Evolutionary conservation across 2,113 vertebrate genomes (phyloP), one percentile per base, ranked within the genome.

Genomic region (Corythaeola cristata): DNA sequence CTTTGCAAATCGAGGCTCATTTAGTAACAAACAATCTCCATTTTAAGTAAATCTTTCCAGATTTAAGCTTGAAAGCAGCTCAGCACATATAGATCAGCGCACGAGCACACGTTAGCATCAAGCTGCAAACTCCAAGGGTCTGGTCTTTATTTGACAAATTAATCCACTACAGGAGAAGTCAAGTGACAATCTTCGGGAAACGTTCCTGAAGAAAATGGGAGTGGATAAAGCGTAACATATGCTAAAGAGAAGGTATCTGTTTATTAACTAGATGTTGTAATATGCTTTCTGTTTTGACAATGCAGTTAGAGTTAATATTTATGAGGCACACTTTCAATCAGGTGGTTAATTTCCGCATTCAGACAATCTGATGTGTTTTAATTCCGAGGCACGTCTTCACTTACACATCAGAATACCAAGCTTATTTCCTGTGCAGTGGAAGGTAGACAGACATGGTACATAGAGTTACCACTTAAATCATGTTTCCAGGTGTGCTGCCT

Each of bases 261-360:
- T 88, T 92, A 90, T 95, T 92, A 90, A 53, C 71, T 26, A 32
- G 71, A 84, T 45, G 71, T 53, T 89, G 90, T 58, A 71, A 94
- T 72, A 81, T 5, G 33, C 77, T 66, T 89, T 79, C 94, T 93
- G 64, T 72, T 94, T 95, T 96, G 86, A 81, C 85, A 91, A 1
- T 33, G 89, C 63, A 78, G 69, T 67, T 74, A 37, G 39, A 89
- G 91, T 96, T 94, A 84, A 89, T 92, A 97, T 96, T 89, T 89
- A 89, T 88, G 77, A 95, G 72, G 84, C 77, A 45, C 44, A 17
- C 72, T 87, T 95, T 79, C 91, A 91, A 41, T 93, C 97, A 96
- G 94, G 74, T 76, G 83, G 41, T 72, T 96, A 56, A 97, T 85
- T 95, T 97, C 95, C 30, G 6, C 63, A 89, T 45, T 71, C 91